These are phyloP conservation scores for Amphiura filiformis DNA, from an alignment of 35 echinoderm and acorn worm species.

Conservation along the genomic window DNA sequence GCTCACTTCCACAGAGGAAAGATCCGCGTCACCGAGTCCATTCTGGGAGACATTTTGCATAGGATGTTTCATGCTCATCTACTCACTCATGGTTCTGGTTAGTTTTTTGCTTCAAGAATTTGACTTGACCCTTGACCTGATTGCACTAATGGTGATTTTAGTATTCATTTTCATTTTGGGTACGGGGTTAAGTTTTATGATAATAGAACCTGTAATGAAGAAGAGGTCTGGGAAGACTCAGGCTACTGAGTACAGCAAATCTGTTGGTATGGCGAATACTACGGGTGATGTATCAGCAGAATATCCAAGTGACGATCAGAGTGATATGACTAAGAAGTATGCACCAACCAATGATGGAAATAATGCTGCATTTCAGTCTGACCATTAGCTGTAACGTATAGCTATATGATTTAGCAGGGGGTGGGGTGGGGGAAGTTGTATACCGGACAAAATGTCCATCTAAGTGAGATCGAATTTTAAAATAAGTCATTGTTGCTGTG, in stretches of 20 bases:
- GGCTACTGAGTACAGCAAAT: background rate
- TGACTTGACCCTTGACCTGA: conserved; percentile 26
- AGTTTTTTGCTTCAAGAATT: conserved; percentile 45
- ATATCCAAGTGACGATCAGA: background rate
- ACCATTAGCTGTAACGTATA: no score
- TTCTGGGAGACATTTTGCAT: conserved; percentile 38
- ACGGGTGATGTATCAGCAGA: background rate
- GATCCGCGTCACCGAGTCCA: conserved; percentile 3
- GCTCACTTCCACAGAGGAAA: conserved; percentile 4
- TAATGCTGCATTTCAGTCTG: no score
- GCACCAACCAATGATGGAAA: no score
- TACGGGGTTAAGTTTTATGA: conserved; percentile 18
- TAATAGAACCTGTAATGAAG: conserved; percentile 44
- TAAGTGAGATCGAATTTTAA: no score
- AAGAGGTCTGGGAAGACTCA: background rate
- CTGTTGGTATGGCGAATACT: background rate
- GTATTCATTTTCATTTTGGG: conserved; percentile 48
- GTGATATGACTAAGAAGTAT: no score
- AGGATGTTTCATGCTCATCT: conserved; percentile 33
- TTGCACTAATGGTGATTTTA: conserved; percentile 40
- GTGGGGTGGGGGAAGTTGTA: no score
- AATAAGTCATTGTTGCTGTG: no score
- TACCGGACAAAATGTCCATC: no score
- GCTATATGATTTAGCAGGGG: no score
- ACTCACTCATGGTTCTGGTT: conserved; percentile 32